Conservation (phyloP, 2,797 vertebrate genomes). For the Borostomias antarcticus region DNA sequence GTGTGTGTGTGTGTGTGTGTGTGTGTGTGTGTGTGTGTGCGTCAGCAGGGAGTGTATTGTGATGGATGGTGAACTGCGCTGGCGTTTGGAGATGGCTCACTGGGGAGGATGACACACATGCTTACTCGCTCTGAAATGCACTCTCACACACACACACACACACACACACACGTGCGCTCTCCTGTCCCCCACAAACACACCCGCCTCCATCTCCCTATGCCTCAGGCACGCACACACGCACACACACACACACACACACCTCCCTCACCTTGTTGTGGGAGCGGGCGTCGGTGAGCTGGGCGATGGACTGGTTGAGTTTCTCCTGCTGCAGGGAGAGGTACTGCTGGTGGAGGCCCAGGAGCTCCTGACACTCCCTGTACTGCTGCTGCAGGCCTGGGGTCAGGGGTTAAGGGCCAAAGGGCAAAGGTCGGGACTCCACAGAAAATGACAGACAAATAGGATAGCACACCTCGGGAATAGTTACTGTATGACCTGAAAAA, state of each 20-base stretch:
- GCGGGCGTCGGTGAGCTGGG: slow-evolving; percentile 75
- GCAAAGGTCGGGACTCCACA: too few species aligned
- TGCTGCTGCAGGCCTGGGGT: slow-evolving; percentile 90
- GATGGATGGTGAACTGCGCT: slow-evolving; percentile 27
- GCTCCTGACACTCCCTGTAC: slow-evolving; percentile 95
- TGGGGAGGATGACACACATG: neutral
- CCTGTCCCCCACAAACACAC: neutral
- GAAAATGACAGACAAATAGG: slow-evolving; percentile 14
- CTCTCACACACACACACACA: slow-evolving; percentile 11
- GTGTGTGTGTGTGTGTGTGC: neutral
- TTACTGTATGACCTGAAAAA: too few species aligned
- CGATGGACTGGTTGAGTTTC: slow-evolving; percentile 86
- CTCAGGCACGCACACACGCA: slow-evolving; percentile 4
- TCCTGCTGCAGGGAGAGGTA: slow-evolving; percentile 94
- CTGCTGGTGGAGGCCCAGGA: slow-evolving; percentile 92
- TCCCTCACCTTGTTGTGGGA: slow-evolving; percentile 67
- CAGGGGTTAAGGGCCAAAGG: slow-evolving; percentile 72
- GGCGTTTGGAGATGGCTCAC: slow-evolving; percentile 26
- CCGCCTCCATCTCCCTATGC: neutral
- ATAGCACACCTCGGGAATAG: too few species aligned
- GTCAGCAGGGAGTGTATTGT: slow-evolving; percentile 15
- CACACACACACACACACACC: slow-evolving; percentile 17
- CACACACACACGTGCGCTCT: neutral
- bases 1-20: neutral
- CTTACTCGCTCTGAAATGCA: neutral